Conservation (phyloP, 2,888 invertebrate genomes). For the Dugesia japonica region DNA sequence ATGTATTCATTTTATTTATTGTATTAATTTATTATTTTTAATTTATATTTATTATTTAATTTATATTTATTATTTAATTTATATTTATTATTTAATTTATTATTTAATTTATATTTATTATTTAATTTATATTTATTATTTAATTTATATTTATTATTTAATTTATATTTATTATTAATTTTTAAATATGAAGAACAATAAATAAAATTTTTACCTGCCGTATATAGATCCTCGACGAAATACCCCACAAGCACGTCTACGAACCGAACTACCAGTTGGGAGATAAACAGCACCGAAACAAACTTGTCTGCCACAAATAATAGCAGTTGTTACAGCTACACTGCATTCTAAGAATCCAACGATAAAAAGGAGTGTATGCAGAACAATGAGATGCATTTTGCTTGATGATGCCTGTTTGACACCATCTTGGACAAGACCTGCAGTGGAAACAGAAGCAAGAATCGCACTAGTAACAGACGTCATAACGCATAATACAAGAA, state of each 20-base stretch:
- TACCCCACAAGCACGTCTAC: not conserved
- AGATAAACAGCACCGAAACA: constrained; percentile 20
- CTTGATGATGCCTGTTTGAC: not conserved
- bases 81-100: too few species aligned
- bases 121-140: not conserved
- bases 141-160: not conserved
- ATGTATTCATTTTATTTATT: too few species aligned
- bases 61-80: too few species aligned
- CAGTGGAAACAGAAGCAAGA: constrained; percentile 28
- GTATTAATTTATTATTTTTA: too few species aligned
- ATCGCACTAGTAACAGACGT: constrained; percentile 24
- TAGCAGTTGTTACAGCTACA: constrained; percentile 28
- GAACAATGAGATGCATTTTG: constrained; percentile 21
- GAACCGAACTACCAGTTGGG: not conserved
- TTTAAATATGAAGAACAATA: not conserved
- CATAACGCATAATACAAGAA: constrained; percentile 28
- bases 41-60: too few species aligned
- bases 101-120: too few species aligned
- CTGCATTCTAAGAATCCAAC: constrained; percentile 27
- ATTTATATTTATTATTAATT: not conserved
- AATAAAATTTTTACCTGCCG: not conserved
- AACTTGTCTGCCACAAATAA: constrained; percentile 31
- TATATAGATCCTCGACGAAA: not conserved
- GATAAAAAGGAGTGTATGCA: constrained; percentile 29
- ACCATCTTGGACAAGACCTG: constrained; percentile 22